Evolutionary conservation across 1,140 invertebrate species (phyloP), one percentile per base, ranked within the genome.

Genomic region (Drosophila busckii): DNA sequence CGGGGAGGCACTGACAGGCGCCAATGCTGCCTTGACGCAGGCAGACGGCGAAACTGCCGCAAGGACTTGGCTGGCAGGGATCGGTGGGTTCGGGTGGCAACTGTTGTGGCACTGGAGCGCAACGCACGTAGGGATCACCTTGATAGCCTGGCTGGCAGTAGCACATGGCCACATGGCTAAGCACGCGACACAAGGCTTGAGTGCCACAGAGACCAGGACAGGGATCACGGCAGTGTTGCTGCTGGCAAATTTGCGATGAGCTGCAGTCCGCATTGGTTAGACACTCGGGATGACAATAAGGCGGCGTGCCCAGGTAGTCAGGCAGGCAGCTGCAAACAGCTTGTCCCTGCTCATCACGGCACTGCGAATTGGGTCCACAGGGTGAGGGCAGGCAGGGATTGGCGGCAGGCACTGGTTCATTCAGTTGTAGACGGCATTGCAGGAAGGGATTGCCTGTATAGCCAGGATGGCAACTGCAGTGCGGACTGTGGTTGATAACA

Each of bases 221-320:
- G 22, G 95, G 94, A 88, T 96, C 93, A 55, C 90, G 86, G 83
- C 95, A 96, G 86, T 93, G 93, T 58, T 93, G 92, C 15, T 90
- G 90, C 53, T 93, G 92, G 84, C 95, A 97, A 2, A 94, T 92
- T 48, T 91, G 92, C 59, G 95, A 91, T 23, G 92, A 89, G 1
- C 93, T 89, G 89, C 95, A 97, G 69, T 96, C 94, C 26, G 92
- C 91, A 78, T 95, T 95, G n/a, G 93, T 92, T 5, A 95, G 88
- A 87, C 95, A 96, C 87, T 96, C 94, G 4, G 95, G 94, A 85
- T 96, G 96, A 10, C 90, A 90, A 68, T 91, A 91, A 3, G 93
- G 93, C 3, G 94, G 92, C 9, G 89, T 87, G 23, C 94, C 94
- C 28, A 92, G 90, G 71, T 91, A 94, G 40, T 92, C 91, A 13